phyloP scores from a whole-genome alignment of 2,888 invertebrate genomes.

The Catonia carolina region DNA sequence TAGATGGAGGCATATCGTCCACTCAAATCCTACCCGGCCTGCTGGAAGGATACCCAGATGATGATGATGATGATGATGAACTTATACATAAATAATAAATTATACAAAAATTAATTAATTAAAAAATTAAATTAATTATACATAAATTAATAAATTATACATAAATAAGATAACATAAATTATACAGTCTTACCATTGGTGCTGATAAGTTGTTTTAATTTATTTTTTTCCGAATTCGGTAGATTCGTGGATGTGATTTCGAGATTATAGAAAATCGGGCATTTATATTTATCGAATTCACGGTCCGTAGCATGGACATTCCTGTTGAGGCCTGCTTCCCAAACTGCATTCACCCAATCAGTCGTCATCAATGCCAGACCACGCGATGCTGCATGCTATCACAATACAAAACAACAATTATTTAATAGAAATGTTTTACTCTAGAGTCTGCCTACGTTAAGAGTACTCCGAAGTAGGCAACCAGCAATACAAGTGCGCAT shows the following conservation, averaged over 20 bases:
- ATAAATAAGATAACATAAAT: too few species aligned
- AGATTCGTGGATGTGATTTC: slow-evolving; percentile 74
- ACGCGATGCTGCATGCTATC: slow-evolving; percentile 59
- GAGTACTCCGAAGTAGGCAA: too few species aligned
- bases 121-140: too few species aligned
- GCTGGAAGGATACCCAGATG: too few species aligned
- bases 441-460: too few species aligned
- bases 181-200: slow-evolving; percentile 54
- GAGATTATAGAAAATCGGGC: slow-evolving; percentile 71
- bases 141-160: too few species aligned
- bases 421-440: neutral
- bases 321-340: slow-evolving; percentile 60
- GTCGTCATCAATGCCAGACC: slow-evolving; percentile 66
- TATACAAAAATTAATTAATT: too few species aligned
- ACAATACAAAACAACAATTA: slow-evolving; percentile 25
- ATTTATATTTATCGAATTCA: slow-evolving; percentile 54
- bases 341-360: slow-evolving; percentile 74
- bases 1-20: too few species aligned
- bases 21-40: too few species aligned
- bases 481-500: too few species aligned
- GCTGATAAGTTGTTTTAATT: slow-evolving; percentile 59
- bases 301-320: slow-evolving; percentile 53
- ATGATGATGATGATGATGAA: too few species aligned
- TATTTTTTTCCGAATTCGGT: slow-evolving; percentile 52
- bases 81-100: too few species aligned